phyloP scores from a whole-genome alignment of 2,113 vertebrate genomes.

The Gracilinanus agilis region DNA sequence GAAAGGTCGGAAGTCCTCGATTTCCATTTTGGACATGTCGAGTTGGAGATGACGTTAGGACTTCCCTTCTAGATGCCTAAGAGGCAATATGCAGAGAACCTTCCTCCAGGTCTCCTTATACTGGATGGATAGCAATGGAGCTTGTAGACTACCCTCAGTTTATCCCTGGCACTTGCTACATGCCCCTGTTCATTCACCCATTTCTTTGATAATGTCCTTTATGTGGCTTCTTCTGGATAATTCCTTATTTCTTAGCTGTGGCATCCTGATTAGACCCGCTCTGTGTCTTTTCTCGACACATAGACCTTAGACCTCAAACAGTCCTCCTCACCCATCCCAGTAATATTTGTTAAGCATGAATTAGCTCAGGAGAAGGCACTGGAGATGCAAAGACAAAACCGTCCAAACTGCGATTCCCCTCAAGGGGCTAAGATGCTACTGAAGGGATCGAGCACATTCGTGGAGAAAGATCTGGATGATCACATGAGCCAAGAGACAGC shows the following conservation, averaged over 20 bases:
- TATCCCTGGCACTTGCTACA: background rate
- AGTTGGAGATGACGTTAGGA: background rate
- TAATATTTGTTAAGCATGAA: background rate
- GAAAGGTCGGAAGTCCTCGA: background rate
- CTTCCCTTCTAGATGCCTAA: background rate
- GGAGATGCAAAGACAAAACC: background rate
- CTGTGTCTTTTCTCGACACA: background rate
- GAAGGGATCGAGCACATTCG: background rate
- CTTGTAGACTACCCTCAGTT: background rate
- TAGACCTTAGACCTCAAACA: background rate
- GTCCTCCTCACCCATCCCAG: background rate
- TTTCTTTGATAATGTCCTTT: background rate
- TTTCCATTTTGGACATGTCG: background rate
- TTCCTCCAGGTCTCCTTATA: background rate
- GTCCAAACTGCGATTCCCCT: background rate
- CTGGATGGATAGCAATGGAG: background rate
- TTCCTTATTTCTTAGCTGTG: background rate
- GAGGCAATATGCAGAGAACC: background rate
- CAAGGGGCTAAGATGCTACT: background rate
- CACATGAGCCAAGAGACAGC: background rate
- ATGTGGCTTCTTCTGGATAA: background rate
- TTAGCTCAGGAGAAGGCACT: background rate
- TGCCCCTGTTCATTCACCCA: background rate
- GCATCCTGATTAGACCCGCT: background rate
- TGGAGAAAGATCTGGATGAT: background rate